Evolutionary conservation across 2,113 vertebrate species (phyloP).

Genomic region (Lutjanus erythropterus): DNA sequence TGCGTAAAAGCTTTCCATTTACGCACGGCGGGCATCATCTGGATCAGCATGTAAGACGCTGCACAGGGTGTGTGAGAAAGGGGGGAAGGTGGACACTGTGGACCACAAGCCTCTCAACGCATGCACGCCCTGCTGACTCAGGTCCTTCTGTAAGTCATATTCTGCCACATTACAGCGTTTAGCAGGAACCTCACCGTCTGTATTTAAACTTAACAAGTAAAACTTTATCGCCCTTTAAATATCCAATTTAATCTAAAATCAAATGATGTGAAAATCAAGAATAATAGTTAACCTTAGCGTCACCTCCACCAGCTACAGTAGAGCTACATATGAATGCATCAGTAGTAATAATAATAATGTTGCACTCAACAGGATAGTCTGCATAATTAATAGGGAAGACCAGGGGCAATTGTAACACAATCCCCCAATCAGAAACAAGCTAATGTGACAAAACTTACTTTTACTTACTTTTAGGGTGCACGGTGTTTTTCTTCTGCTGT

Average conservation of each 20-base stretch:
- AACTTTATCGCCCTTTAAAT: background rate
- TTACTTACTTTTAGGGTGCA: too few species aligned
- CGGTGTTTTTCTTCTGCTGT: too few species aligned
- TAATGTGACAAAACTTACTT: too few species aligned
- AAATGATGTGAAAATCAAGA: too few species aligned
- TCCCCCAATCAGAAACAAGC: too few species aligned
- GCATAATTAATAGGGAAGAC: too few species aligned
- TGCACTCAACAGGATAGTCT: background rate
- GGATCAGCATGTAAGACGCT: slow-evolving; percentile 38
- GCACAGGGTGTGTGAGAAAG: slow-evolving; percentile 8
- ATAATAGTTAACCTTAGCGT: background rate
- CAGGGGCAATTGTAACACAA: too few species aligned
- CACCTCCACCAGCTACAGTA: background rate
- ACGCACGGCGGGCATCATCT: slow-evolving; percentile 58
- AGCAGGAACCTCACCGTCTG: background rate
- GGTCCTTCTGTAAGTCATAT: background rate
- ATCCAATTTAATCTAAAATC: background rate
- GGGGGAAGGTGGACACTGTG: slow-evolving; percentile 2
- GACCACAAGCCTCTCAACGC: slow-evolving; percentile 14
- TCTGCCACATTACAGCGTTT: background rate
- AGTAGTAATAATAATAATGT: background rate
- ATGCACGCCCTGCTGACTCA: slow-evolving; percentile 45
- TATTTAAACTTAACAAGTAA: background rate
- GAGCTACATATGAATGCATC: background rate
- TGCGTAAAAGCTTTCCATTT: slow-evolving; percentile 83